A percentile compares a stretch with the other conserved stretches of the same genome.
These are phyloP conservation scores for Malurus cyaneus DNA, from an alignment of 2,113 vertebrate genomes.

Conservation along the genomic window DNA sequence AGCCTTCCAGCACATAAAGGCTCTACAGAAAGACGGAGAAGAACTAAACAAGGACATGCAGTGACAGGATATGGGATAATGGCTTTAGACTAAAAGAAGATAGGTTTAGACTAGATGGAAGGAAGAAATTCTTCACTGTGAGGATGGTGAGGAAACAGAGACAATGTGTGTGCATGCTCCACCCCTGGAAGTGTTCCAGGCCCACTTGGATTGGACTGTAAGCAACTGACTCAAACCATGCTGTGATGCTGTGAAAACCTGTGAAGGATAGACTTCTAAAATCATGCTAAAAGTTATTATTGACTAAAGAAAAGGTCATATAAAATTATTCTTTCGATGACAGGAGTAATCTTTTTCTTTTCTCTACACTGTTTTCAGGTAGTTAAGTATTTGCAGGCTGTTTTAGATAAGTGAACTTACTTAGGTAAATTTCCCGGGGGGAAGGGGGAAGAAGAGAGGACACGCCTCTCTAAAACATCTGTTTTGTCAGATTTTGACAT, in stretches of 20 bases:
- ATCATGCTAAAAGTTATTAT: not conserved
- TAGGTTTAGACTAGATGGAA: not conserved
- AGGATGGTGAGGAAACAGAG: not conserved
- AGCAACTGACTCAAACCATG: not conserved
- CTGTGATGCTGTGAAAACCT: not conserved
- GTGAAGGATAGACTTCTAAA: not conserved
- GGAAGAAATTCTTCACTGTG: not conserved
- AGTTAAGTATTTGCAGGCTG: not conserved
- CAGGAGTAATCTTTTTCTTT: not conserved
- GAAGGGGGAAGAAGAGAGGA: rapidly evolving
- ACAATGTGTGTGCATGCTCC: not conserved
- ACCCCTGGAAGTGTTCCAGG: not conserved
- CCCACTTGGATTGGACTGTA: not conserved
- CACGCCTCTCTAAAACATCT: not conserved
- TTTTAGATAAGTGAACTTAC: not conserved
- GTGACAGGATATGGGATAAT: not conserved
- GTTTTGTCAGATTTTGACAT: not conserved
- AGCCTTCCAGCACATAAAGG: not conserved
- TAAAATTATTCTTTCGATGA: not conserved
- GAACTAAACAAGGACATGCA: not conserved
- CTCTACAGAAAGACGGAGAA: not conserved
- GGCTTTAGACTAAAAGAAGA: not conserved
- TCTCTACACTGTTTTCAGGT: rapidly evolving
- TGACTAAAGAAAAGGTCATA: not conserved
- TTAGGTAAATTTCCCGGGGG: not conserved